These are phyloP conservation scores for Felis chaus DNA, from an alignment of 2,113 vertebrate species.

Conservation along the genomic window DNA sequence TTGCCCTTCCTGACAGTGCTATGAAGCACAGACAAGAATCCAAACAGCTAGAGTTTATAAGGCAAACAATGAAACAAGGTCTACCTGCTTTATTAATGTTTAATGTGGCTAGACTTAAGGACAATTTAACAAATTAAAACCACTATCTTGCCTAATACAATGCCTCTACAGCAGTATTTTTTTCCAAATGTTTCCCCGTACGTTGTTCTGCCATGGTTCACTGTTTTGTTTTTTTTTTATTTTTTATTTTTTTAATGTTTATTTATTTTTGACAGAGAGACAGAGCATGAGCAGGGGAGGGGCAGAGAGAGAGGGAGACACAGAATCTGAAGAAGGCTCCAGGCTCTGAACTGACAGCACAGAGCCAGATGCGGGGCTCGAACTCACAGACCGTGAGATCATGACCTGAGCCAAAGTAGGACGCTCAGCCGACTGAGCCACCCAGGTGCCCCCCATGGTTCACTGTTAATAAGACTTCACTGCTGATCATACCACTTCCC, in stretches of 20 bases:
- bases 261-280: no score
- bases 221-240: no score
- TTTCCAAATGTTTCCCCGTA: neutral
- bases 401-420: no score
- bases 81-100: neutral
- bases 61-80: neutral
- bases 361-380: no score
- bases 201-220: neutral
- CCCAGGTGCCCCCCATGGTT: neutral
- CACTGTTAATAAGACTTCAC: neutral
- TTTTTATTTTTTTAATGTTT: no score
- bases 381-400: no score
- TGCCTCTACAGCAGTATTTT: neutral
- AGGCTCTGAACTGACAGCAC: no score
- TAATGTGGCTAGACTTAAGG: neutral
- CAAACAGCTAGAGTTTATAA: neutral
- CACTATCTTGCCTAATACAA: neutral
- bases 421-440: no score
- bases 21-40: neutral
- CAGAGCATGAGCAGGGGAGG: no score
- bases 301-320: no score
- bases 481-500: neutral
- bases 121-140: neutral
- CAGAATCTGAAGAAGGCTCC: no score
- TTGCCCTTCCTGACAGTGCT: neutral